Percentiles rank a stretch among this genome's conserved stretches.
Conservation (phyloP, 2,113 vertebrate species). For the Sturnus vulgaris region DNA sequence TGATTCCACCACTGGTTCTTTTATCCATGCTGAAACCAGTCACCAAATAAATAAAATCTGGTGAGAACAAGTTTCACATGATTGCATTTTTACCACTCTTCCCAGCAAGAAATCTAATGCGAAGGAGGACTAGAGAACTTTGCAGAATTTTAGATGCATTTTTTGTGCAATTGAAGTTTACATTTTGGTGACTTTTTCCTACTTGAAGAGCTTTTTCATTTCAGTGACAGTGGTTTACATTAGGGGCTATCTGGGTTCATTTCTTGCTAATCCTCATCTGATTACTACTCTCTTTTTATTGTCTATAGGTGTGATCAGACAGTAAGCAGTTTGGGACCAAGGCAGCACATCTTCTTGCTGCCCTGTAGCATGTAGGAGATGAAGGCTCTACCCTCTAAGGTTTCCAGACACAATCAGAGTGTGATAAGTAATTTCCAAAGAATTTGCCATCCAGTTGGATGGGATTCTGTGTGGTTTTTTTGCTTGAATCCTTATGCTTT, state of each 20-base stretch:
- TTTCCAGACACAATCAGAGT: neutral
- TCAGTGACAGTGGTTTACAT: neutral
- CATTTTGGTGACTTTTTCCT: neutral
- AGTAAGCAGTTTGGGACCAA: neutral
- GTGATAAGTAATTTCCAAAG: neutral
- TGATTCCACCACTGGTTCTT: neutral
- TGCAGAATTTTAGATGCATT: neutral
- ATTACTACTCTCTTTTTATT: neutral
- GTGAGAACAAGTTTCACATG: neutral
- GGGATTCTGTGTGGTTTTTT: neutral
- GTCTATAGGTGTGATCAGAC: neutral
- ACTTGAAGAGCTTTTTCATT: neutral
- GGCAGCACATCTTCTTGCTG: rapidly evolving
- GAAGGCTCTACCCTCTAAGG: neutral
- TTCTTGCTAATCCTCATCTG: neutral
- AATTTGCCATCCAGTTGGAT: neutral
- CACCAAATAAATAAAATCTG: neutral
- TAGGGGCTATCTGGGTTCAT: neutral
- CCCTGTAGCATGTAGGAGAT: rapidly evolving
- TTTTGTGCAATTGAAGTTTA: neutral
- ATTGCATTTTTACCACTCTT: neutral
- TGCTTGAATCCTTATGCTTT: neutral
- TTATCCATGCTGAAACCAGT: neutral
- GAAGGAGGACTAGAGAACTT: neutral
- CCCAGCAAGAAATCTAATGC: neutral